These are phyloP conservation scores for Heliothis virescens DNA, from an alignment of 1,140 invertebrate species.

Conservation along the genomic window DNA sequence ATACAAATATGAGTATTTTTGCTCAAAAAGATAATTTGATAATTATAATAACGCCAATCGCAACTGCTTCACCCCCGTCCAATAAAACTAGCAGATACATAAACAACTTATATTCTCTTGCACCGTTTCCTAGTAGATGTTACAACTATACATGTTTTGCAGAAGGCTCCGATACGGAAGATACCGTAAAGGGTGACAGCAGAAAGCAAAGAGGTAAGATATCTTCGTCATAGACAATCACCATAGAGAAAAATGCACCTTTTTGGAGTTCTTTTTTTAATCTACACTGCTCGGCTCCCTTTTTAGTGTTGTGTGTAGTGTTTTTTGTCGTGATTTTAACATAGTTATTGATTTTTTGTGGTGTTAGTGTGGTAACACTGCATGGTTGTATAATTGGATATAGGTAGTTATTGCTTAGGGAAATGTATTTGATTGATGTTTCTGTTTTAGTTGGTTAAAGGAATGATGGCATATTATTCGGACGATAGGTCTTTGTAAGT, in stretches of 20 bases:
- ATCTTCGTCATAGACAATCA: constrained; percentile 37
- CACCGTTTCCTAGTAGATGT: constrained; percentile 52
- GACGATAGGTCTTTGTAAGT: no score
- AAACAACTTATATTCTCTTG: constrained; percentile 22
- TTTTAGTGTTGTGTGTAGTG: constrained; percentile 22
- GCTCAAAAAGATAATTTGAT: not conserved
- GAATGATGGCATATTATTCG: no score
- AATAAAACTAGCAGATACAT: not conserved
- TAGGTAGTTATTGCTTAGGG: no score
- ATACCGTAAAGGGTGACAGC: constrained; percentile 75
- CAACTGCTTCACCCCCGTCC: not conserved
- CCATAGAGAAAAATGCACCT: constrained; percentile 25
- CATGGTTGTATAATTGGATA: no score
- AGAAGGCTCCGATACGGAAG: constrained; percentile 83
- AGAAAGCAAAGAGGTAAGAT: constrained; percentile 78
- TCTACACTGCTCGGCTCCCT: constrained; percentile 41
- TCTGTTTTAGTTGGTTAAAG: no score
- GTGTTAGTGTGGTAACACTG: not conserved
- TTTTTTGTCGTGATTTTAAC: not conserved
- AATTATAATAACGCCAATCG: constrained; percentile 29
- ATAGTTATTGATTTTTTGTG: constrained; percentile 2
- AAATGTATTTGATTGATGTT: no score
- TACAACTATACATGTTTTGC: constrained; percentile 74
- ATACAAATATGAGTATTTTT: no score
- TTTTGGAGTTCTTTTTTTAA: constrained; percentile 21